These are phyloP conservation scores for Oscheius sp. DNA, from an alignment of 2,888 invertebrate species.

Conservation along the genomic window DNA sequence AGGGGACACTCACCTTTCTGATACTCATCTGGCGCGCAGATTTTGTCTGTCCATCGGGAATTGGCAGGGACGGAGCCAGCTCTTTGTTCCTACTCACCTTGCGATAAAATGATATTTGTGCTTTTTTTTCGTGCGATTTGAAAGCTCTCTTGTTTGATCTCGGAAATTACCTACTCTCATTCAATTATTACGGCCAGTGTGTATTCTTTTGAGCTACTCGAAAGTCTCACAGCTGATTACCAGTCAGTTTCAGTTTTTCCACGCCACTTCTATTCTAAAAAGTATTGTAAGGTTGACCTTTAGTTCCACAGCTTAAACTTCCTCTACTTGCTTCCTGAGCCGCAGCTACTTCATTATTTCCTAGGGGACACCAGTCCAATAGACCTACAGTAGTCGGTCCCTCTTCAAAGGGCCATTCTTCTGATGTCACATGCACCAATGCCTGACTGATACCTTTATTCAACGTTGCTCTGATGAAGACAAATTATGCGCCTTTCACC, in stretches of 20 bases:
- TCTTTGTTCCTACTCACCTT: too few species aligned
- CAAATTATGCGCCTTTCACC: conserved; percentile 37
- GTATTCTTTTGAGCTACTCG: too few species aligned
- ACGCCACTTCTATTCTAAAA: too few species aligned
- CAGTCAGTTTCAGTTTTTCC: too few species aligned
- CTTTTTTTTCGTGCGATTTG: too few species aligned
- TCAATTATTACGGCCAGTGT: too few species aligned
- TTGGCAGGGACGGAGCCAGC: too few species aligned
- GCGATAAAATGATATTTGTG: too few species aligned
- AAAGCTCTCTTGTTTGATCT: neutral
- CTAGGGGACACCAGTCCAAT: neutral
- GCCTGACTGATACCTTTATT: conserved; percentile 34
- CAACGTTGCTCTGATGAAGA: conserved; percentile 33
- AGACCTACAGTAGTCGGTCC: conserved; percentile 12
- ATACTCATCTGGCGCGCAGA: conserved; percentile 22
- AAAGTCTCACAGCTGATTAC: too few species aligned
- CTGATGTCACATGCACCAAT: conserved; percentile 33
- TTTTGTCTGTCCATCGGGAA: conserved; percentile 1
- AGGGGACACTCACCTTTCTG: conserved; percentile 1
- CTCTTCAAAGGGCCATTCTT: conserved; percentile 23
- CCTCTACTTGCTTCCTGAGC: too few species aligned
- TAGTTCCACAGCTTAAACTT: too few species aligned
- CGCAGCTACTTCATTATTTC: neutral
- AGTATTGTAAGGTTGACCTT: too few species aligned
- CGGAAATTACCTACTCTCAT: conserved; percentile 2